Evolutionary conservation across 2,797 vertebrate species (phyloP).

Genomic region (Mus minutoides): DNA sequence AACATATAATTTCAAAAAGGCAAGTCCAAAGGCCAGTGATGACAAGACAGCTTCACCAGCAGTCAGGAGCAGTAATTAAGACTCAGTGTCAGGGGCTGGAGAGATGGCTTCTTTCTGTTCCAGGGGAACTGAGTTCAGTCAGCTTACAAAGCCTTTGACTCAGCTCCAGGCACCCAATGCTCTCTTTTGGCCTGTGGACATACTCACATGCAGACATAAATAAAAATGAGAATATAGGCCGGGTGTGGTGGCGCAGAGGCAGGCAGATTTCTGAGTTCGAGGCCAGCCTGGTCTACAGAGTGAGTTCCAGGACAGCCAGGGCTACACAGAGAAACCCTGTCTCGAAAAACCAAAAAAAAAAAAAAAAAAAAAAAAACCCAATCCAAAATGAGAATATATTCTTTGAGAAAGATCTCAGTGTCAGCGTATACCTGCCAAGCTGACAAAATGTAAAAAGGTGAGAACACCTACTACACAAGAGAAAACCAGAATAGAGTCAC

Average conservation of each 20-base stretch:
- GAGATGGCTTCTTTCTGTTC: neutral
- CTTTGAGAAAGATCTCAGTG: neutral
- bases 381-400: neutral
- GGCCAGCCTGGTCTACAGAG: too few species aligned
- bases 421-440: too few species aligned
- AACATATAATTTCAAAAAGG: neutral
- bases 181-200: neutral
- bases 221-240: neutral
- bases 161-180: neutral
- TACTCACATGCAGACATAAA: neutral
- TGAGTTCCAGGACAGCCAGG: too few species aligned
- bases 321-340: too few species aligned
- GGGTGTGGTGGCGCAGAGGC: too few species aligned
- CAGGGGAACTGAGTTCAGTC: neutral
- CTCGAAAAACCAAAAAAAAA: too few species aligned
- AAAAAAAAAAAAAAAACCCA: too few species aligned
- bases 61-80: neutral
- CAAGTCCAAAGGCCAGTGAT: neutral
- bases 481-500: neutral
- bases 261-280: too few species aligned
- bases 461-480: neutral
- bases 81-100: neutral
- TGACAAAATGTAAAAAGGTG: neutral
- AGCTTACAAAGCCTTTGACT: neutral
- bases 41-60: accelerated